Percentiles rank a stretch among this genome's conserved stretches.
Conservation (phyloP, 2,113 vertebrate species). For the Halichoerus grypus region DNA sequence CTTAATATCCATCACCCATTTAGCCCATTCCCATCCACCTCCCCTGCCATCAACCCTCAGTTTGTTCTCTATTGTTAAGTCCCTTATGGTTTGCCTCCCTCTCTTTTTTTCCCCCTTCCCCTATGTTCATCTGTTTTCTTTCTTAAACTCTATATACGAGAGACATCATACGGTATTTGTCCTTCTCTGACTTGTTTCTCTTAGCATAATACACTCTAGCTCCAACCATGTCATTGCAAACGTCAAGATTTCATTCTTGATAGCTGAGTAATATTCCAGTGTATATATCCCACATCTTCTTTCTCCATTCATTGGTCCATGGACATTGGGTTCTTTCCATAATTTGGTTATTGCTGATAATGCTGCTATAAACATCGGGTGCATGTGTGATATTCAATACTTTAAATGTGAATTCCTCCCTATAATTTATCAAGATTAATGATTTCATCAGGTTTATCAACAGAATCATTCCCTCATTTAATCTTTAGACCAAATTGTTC, state of each 20-base stretch:
- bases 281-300: background rate
- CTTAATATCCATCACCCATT: background rate
- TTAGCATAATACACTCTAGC: background rate
- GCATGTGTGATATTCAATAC: background rate
- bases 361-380: background rate
- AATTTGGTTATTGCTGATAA: background rate
- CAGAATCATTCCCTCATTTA: conserved; percentile 68
- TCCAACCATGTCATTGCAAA: background rate
- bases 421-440: conserved; percentile 44
- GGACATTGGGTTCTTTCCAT: background rate
- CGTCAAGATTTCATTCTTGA: background rate
- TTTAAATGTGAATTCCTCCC: conserved; percentile 26
- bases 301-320: background rate
- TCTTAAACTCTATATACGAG: background rate
- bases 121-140: background rate
- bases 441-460: conserved; percentile 57
- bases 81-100: background rate
- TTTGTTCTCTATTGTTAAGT: background rate
- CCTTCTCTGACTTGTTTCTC: background rate
- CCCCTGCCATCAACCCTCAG: background rate
- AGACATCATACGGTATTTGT: background rate
- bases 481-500: conserved; percentile 75
- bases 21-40: background rate
- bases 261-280: background rate
- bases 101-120: background rate